These are phyloP conservation scores for Heliconius congener DNA, from an alignment of 1,140 invertebrate species.

Conservation along the genomic window DNA sequence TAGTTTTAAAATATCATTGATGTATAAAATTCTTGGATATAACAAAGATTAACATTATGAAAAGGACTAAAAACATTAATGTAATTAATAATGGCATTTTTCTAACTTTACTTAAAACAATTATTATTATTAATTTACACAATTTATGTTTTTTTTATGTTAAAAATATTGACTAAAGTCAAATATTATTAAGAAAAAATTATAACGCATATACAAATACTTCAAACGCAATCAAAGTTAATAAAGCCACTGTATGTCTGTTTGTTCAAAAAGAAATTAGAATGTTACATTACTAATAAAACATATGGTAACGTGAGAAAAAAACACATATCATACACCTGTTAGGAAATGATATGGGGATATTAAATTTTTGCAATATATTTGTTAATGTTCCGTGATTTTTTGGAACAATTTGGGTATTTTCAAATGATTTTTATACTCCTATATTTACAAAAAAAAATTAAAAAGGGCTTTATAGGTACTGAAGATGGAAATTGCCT, in stretches of 20 bases:
- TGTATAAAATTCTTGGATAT: too few relatives aligned
- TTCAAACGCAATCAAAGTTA: slow-evolving; percentile 12
- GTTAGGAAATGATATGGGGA: slow-evolving; percentile 38
- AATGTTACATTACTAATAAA: slow-evolving; percentile 19
- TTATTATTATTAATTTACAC: neutral
- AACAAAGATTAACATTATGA: too few relatives aligned
- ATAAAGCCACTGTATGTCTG: slow-evolving; percentile 16
- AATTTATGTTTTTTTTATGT: neutral
- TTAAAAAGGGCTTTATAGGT: too few relatives aligned
- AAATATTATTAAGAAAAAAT: neutral
- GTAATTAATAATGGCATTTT: neutral
- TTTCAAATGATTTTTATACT: neutral
- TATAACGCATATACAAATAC: neutral
- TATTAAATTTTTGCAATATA: slow-evolving; percentile 55
- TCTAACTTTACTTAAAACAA: neutral
- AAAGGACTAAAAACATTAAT: neutral
- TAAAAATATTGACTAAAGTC: neutral
- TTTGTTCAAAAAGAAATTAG: slow-evolving; percentile 15
- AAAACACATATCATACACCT: slow-evolving; percentile 32
- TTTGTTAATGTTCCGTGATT: neutral
- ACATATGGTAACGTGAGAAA: slow-evolving; percentile 41
- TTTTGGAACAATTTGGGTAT: neutral
- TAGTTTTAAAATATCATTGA: too few relatives aligned
- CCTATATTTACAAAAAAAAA: too few relatives aligned
- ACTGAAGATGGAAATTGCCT: too few relatives aligned